These are phyloP conservation scores for Spea bombifrons DNA, from an alignment of 2,113 vertebrate species.

Conservation along the genomic window DNA sequence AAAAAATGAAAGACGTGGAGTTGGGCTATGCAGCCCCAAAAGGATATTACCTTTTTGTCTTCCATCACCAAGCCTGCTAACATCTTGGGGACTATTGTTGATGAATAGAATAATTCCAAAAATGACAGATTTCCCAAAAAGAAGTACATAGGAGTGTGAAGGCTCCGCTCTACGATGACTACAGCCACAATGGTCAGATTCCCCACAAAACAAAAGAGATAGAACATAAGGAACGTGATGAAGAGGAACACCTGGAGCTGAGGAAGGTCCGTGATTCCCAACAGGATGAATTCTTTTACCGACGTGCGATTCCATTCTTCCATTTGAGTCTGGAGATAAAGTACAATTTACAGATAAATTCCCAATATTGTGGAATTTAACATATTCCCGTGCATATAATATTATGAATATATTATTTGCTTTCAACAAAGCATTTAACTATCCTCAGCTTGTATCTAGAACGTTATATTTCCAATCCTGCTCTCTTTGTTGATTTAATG, in stretches of 20 bases:
- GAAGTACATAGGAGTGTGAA: slow-evolving; percentile 38
- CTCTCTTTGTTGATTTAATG: too few relatives aligned
- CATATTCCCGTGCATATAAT: too few relatives aligned
- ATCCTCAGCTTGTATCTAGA: too few relatives aligned
- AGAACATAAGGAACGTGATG: slow-evolving; percentile 17
- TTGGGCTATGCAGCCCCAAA: slow-evolving; percentile 19
- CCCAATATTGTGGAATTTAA: too few relatives aligned
- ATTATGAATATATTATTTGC: too few relatives aligned
- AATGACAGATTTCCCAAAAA: slow-evolving; percentile 36
- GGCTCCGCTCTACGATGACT: neutral
- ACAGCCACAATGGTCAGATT: slow-evolving; percentile 24
- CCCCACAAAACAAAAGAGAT: slow-evolving; percentile 19
- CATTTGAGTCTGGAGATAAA: slow-evolving; percentile 4
- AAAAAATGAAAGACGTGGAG: slow-evolving; percentile 43
- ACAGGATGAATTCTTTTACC: slow-evolving; percentile 27
- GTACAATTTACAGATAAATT: too few relatives aligned
- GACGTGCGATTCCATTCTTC: neutral
- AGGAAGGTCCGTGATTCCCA: slow-evolving; percentile 19
- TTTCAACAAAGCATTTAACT: too few relatives aligned
- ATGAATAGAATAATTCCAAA: slow-evolving; percentile 28
- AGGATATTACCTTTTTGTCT: slow-evolving; percentile 27
- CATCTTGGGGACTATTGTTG: slow-evolving; percentile 39
- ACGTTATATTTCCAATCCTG: too few relatives aligned
- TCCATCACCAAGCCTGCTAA: slow-evolving; percentile 26
- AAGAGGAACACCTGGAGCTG: slow-evolving; percentile 18